Percentiles rank a stretch among this genome's conserved stretches.
These are phyloP conservation scores for Apotomis capreana DNA, from an alignment of 2,888 invertebrate genomes.

Conservation along the genomic window DNA sequence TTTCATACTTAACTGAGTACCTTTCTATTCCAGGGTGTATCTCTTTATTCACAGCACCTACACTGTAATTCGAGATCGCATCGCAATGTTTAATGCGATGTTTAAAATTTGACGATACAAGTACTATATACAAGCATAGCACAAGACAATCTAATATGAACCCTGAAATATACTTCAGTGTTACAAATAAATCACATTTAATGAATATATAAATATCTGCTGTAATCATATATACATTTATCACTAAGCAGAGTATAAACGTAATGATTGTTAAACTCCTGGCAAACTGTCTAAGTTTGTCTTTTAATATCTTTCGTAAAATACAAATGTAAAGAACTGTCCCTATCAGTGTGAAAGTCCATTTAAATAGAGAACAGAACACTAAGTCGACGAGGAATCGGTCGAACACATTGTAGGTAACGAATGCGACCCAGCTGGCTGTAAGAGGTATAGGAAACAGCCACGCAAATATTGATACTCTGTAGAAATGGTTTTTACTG, in stretches of 20 bases:
- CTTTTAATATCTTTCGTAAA: conserved; percentile 64
- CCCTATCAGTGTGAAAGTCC: conserved; percentile 71
- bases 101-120: conserved; percentile 63
- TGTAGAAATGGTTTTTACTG: conserved; percentile 63
- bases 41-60: conserved; percentile 35
- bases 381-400: conserved; percentile 60
- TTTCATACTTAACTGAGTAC: conserved; percentile 20
- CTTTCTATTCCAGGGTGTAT: conserved; percentile 3
- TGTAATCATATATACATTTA: conserved; percentile 70
- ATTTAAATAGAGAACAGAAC: conserved; percentile 66
- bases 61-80: conserved; percentile 57
- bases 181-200: conserved; percentile 57
- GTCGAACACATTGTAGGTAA: conserved; percentile 51
- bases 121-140: conserved; percentile 63
- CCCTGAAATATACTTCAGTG: conserved; percentile 64
- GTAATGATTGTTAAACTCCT: conserved; percentile 69
- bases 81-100: conserved; percentile 56
- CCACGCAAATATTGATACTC: conserved; percentile 67
- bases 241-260: conserved; percentile 69
- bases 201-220: conserved; percentile 53
- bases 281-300: conserved; percentile 69
- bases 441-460: conserved; percentile 65
- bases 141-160: conserved; percentile 67
- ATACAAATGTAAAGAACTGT: conserved; percentile 65
- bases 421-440: conserved; percentile 53